Conservation (phyloP, 1,140 invertebrate genomes). For the Rhyzopertha dominica region DNA sequence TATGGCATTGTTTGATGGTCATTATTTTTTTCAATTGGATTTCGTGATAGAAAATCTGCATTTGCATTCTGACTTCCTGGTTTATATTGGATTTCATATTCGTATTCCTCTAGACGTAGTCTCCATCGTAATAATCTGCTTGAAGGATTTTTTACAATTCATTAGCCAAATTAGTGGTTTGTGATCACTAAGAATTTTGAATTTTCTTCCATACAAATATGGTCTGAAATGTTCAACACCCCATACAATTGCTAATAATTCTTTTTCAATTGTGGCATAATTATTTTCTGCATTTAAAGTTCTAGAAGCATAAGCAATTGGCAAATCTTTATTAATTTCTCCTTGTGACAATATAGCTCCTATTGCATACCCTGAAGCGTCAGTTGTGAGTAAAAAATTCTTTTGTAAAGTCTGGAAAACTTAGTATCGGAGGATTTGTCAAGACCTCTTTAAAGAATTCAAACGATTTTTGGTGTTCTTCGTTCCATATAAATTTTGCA, state of each 20-base stretch:
- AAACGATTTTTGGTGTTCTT: slow-evolving; percentile 10
- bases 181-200: slow-evolving; percentile 52
- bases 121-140: slow-evolving; percentile 46
- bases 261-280: slow-evolving; percentile 45
- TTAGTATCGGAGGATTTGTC: slow-evolving; percentile 18
- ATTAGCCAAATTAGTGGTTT: slow-evolving; percentile 48
- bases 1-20: too few relatives aligned
- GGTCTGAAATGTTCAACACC: slow-evolving; percentile 46
- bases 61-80: slow-evolving; percentile 38
- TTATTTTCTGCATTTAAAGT: slow-evolving; percentile 45
- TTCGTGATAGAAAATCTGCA: slow-evolving; percentile 33
- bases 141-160: slow-evolving; percentile 46
- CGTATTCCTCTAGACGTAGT: slow-evolving; percentile 46
- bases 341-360: slow-evolving; percentile 24
- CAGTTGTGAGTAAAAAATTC: slow-evolving; percentile 24
- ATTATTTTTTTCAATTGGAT: too few relatives aligned
- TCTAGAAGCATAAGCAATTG: slow-evolving; percentile 43
- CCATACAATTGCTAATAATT: slow-evolving; percentile 45
- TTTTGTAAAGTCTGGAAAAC: slow-evolving; percentile 31
- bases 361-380: slow-evolving; percentile 22
- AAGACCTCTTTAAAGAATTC: slow-evolving; percentile 11
- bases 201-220: slow-evolving; percentile 49
- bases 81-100: slow-evolving; percentile 46
- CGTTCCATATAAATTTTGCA: neutral
- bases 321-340: slow-evolving; percentile 22